phyloP scores from a whole-genome alignment of 2,797 vertebrate species.

The Garrulus glandarius region DNA sequence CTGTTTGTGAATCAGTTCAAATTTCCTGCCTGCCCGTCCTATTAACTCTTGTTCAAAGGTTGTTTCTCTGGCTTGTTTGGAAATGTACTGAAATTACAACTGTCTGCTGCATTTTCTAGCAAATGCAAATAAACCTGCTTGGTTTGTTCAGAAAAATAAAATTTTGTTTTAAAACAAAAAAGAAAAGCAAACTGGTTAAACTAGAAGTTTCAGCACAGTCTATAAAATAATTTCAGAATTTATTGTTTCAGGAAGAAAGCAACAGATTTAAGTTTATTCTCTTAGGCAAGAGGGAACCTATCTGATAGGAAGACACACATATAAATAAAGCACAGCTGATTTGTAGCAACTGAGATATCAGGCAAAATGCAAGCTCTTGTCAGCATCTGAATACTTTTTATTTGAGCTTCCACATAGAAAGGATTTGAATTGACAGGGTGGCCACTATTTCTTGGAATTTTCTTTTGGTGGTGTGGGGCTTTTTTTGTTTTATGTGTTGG shows the following conservation, averaged over 20 bases:
- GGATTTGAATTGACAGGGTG: background rate
- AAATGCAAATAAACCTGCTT: background rate
- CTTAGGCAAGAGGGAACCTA: background rate
- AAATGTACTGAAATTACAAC: background rate
- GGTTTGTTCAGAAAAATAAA: background rate
- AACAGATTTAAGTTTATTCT: background rate
- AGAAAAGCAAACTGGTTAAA: background rate
- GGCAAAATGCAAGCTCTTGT: background rate
- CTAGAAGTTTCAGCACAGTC: background rate
- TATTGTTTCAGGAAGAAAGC: background rate
- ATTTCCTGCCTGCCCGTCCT: background rate
- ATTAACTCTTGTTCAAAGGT: background rate
- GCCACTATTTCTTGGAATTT: background rate
- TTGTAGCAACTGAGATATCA: background rate
- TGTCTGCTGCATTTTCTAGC: background rate
- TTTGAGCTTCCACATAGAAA: background rate
- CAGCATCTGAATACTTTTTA: background rate
- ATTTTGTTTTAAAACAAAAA: background rate
- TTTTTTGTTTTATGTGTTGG: background rate
- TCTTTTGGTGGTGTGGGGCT: background rate
- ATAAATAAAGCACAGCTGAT: background rate
- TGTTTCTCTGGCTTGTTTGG: background rate
- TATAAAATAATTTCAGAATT: background rate
- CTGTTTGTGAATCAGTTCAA: background rate
- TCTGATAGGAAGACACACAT: background rate